Percentiles rank a stretch among this genome's conserved stretches.
Conservation (phyloP, 2,888 invertebrate genomes). For the Drosophila prostipennis region DNA sequence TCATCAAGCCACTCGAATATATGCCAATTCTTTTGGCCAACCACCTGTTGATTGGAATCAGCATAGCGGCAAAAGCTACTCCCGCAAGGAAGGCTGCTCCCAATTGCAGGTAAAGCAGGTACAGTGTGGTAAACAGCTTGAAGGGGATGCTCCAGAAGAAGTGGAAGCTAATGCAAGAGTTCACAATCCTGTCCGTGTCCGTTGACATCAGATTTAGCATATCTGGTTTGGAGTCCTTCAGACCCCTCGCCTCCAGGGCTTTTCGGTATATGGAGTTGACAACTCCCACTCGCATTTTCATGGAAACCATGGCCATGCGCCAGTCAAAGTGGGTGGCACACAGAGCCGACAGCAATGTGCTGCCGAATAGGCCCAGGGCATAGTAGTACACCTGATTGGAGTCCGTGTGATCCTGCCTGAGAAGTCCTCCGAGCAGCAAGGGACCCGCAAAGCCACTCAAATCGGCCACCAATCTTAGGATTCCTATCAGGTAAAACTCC, state of each 20-base stretch:
- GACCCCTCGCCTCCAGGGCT: slow-evolving; percentile 84
- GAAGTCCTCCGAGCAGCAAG: slow-evolving; percentile 92
- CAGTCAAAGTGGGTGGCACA: slow-evolving; percentile 96
- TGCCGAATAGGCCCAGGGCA: slow-evolving; percentile 88
- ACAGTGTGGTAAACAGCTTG: slow-evolving; percentile 91
- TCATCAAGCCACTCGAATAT: slow-evolving; percentile 95
- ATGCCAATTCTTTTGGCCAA: slow-evolving; percentile 95
- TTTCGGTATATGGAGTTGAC: slow-evolving; percentile 91
- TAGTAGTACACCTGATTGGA: slow-evolving; percentile 85
- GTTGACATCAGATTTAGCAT: slow-evolving; percentile 98
- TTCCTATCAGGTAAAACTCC: slow-evolving; percentile 93
- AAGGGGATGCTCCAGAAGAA: slow-evolving; percentile 97
- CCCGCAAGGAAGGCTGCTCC: slow-evolving; percentile 96
- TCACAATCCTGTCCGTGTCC: slow-evolving; percentile 97
- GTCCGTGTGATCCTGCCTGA: slow-evolving; percentile 85
- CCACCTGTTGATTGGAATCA: slow-evolving; percentile 96
- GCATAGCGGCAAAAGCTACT: slow-evolving; percentile 91
- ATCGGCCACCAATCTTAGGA: slow-evolving; percentile 93
- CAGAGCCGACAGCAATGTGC: slow-evolving; percentile 90
- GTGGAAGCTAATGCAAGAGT: slow-evolving; percentile 98
- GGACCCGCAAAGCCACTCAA: slow-evolving; percentile 95
- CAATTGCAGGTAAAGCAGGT: slow-evolving; percentile 93
- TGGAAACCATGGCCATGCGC: slow-evolving; percentile 91
- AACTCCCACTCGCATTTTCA: slow-evolving; percentile 94
- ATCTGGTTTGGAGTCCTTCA: slow-evolving; percentile 89